A percentile compares a stretch with the other conserved stretches of the same genome.
Conservation (phyloP, 1,140 invertebrate species). For the Anastatus disparis region DNA sequence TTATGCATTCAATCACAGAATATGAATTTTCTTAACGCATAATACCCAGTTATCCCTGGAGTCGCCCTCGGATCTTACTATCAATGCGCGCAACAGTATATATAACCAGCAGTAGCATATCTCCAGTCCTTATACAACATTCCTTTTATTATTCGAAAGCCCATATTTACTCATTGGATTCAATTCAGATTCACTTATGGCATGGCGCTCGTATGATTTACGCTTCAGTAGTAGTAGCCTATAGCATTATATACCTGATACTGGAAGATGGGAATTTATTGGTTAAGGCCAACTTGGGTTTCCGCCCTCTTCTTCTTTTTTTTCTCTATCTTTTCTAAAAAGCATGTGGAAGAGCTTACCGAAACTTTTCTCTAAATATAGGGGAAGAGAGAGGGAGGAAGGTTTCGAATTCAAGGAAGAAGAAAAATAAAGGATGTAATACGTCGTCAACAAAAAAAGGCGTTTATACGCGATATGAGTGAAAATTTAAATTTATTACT, state of each 20-base stretch:
- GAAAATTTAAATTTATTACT: constrained; percentile 42
- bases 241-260: constrained; percentile 30
- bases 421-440: constrained; percentile 25
- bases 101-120: neutral
- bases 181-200: constrained; percentile 66
- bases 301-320: no score
- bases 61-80: constrained; percentile 20
- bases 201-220: constrained; percentile 61
- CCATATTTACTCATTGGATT: constrained; percentile 68
- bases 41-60: neutral
- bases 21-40: neutral
- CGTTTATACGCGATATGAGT: neutral
- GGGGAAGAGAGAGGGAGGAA: neutral
- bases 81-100: neutral
- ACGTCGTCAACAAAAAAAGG: constrained; percentile 10
- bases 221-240: constrained; percentile 49
- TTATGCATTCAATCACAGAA: constrained; percentile 14
- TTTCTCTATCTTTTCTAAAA: no score
- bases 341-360: constrained; percentile 44
- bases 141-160: constrained; percentile 57
- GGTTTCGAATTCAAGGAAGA: constrained; percentile 4
- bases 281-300: constrained; percentile 52
- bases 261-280: constrained; percentile 62
- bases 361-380: no score
- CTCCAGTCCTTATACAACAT: neutral